phyloP scores from a whole-genome alignment of 2,797 vertebrate genomes.

The Xerus rutilus region DNA sequence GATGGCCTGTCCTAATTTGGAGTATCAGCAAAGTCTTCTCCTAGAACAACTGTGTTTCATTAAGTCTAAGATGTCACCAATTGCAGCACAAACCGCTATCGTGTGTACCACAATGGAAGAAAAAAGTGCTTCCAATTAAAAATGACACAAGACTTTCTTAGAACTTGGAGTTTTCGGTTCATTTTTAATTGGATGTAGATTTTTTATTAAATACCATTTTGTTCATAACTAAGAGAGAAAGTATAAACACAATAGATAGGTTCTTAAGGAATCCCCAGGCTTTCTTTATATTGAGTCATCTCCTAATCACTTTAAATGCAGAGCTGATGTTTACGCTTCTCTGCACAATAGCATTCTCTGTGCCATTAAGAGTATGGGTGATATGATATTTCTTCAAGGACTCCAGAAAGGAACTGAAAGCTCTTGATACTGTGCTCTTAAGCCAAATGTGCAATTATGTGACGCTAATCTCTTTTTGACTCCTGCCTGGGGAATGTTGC shows the following conservation, averaged over 20 bases:
- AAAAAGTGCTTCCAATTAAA: conserved; percentile 48
- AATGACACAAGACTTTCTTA: not conserved
- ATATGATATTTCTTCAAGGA: not conserved
- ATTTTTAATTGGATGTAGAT: conserved; percentile 38
- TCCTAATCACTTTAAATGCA: not conserved
- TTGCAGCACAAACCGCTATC: not conserved
- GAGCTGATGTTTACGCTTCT: not conserved
- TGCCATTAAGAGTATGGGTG: not conserved
- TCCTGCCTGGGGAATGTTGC: not conserved
- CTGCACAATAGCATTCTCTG: not conserved
- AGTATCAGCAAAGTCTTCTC: not conserved
- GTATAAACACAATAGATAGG: not conserved
- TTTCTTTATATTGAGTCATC: conserved; percentile 8
- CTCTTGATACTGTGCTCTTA: not conserved
- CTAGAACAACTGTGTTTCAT: not conserved
- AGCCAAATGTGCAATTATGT: conserved; percentile 15
- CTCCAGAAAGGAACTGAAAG: conserved; percentile 14
- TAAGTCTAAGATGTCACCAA: not conserved
- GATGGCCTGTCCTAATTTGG: not conserved
- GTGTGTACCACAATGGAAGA: not conserved
- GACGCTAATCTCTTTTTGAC: not conserved
- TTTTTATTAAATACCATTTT: conserved; percentile 59
- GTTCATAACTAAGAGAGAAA: conserved; percentile 33
- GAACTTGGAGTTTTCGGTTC: not conserved
- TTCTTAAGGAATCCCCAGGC: conserved; percentile 56